Evolutionary conservation across 1,140 invertebrate species (phyloP).

Genomic region (Heterodera schachtii): DNA sequence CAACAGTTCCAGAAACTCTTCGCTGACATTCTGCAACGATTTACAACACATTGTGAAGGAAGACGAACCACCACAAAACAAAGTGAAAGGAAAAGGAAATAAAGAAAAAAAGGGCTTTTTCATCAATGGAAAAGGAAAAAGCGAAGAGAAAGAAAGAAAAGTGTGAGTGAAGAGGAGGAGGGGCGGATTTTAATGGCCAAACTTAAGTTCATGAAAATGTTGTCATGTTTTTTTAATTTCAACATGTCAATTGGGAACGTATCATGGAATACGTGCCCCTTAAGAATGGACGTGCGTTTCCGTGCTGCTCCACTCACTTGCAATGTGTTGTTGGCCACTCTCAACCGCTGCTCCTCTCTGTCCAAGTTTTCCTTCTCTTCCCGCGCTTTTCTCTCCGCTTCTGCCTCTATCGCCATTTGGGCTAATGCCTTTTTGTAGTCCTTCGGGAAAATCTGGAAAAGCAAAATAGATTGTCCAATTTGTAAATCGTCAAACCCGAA

Average conservation of each 20-base stretch:
- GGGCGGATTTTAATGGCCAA: no score
- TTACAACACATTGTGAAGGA: neutral
- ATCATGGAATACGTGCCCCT: no score
- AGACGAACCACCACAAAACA: neutral
- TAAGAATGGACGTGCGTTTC: no score
- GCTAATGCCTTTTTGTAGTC: conserved; percentile 90
- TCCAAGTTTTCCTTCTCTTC: conserved; percentile 53
- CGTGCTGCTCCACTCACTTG: conserved; percentile 20
- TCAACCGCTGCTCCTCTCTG: conserved; percentile 32
- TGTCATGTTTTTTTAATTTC: no score
- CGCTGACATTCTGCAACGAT: neutral
- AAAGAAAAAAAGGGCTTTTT: neutral
- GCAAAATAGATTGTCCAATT: neutral
- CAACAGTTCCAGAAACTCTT: neutral
- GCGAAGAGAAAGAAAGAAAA: conserved; percentile 7
- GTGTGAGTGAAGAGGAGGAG: neutral
- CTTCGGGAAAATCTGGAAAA: conserved; percentile 80
- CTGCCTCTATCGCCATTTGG: conserved; percentile 73
- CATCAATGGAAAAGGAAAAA: neutral
- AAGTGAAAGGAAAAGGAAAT: conserved; percentile 12
- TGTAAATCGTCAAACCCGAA: neutral
- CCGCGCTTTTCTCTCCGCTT: conserved; percentile 63
- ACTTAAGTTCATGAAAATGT: no score
- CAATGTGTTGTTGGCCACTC: conserved; percentile 21
- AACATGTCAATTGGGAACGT: no score